A percentile compares a stretch with the other conserved stretches of the same genome.
Conservation (phyloP, 2,113 vertebrate genomes). For the Melospiza georgiana region DNA sequence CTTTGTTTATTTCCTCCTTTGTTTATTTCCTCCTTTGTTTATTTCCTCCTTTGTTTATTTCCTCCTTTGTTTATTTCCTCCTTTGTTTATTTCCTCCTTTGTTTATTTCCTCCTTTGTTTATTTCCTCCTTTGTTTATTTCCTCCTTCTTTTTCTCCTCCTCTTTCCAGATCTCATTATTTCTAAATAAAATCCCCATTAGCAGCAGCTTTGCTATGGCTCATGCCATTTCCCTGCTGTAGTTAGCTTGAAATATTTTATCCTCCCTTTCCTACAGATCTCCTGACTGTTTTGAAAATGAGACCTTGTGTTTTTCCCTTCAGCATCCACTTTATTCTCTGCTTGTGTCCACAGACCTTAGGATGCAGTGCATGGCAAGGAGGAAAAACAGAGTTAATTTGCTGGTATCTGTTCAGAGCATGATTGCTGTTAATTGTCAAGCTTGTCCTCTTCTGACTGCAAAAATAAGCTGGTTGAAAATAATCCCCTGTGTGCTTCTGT, state of each 20-base stretch:
- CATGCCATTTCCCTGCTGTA: not conserved
- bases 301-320: not conserved
- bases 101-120: too few species aligned
- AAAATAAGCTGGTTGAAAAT: constrained; percentile 27
- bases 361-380: not conserved
- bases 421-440: constrained; percentile 39
- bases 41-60: too few species aligned
- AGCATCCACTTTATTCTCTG: not conserved
- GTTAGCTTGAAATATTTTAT: not conserved
- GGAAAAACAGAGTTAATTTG: constrained; percentile 39
- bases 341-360: not conserved
- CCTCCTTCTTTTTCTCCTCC: not conserved
- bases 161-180: not conserved
- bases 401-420: constrained; percentile 28
- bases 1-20: too few species aligned
- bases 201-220: not conserved
- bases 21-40: too few species aligned
- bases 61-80: not conserved
- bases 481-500: not conserved
- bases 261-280: not conserved
- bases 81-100: not conserved
- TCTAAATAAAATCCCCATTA: not conserved
- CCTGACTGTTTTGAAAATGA: constrained; percentile 30
- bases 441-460: not conserved
- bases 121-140: not conserved